A percentile compares a stretch with the other conserved stretches of the same genome.
These are phyloP conservation scores for Pseudochirops cupreus DNA, from an alignment of 2,797 vertebrate species.

Conservation along the genomic window DNA sequence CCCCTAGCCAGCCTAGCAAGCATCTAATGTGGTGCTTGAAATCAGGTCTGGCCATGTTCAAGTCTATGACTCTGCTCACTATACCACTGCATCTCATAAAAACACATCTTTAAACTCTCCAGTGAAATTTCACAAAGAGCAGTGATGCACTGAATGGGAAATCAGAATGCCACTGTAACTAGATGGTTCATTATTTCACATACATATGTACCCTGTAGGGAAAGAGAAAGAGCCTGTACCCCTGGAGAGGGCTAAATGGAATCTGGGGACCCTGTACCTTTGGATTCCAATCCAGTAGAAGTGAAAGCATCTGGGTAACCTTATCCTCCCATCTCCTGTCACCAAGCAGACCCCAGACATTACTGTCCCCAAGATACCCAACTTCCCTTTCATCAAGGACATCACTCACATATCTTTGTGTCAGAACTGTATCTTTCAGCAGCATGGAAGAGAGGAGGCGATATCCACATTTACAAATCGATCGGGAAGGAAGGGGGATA, in stretches of 20 bases:
- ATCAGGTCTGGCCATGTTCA: not conserved
- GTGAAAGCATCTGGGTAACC: not conserved
- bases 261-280: not conserved
- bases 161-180: not conserved
- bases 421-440: slow-evolving; percentile 15
- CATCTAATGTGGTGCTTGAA: not conserved
- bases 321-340: not conserved
- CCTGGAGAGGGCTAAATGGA: not conserved
- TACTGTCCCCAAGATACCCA: not conserved
- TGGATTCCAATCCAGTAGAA: not conserved
- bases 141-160: slow-evolving; percentile 26
- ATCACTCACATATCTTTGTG: not conserved
- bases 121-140: not conserved
- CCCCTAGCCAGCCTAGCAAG: not conserved
- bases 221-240: not conserved
- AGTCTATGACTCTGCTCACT: not conserved
- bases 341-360: not conserved
- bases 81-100: not conserved
- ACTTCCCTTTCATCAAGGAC: not conserved
- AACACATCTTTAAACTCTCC: not conserved
- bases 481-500: slow-evolving; percentile 13
- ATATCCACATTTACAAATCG: slow-evolving; percentile 36
- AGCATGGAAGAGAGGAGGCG: not conserved
- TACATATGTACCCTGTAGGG: not conserved
- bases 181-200: slow-evolving; percentile 12